phyloP scores from a whole-genome alignment of 2,888 invertebrate species.

The Zygothrica quintamaculata region DNA sequence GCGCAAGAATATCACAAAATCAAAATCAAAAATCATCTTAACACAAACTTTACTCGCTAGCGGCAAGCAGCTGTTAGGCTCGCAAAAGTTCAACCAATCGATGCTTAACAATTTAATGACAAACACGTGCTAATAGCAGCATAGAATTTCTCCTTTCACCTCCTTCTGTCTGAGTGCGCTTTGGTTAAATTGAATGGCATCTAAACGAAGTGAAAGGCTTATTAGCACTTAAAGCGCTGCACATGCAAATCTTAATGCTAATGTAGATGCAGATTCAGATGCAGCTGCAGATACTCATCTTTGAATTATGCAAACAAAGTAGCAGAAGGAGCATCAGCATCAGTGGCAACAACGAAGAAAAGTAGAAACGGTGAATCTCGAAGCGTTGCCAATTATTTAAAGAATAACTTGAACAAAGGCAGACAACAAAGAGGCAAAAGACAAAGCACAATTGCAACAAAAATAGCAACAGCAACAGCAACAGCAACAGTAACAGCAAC shows the following conservation, averaged over 20 bases:
- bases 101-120: constrained; percentile 32
- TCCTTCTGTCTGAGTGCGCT: no score
- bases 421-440: constrained; percentile 50
- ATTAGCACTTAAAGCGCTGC: constrained; percentile 17
- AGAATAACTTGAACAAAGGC: constrained; percentile 28
- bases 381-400: constrained; percentile 51
- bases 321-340: constrained; percentile 9
- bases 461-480: constrained; percentile 19
- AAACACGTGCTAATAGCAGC: constrained; percentile 43
- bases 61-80: constrained; percentile 53
- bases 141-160: constrained; percentile 10
- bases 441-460: constrained; percentile 44
- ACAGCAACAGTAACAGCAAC: constrained; percentile 21
- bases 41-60: constrained; percentile 30
- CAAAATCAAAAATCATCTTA: constrained; percentile 17
- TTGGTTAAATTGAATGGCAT: constrained; percentile 2
- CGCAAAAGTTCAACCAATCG: constrained; percentile 31
- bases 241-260: no score
- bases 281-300: neutral
- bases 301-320: constrained; percentile 49
- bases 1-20: constrained; percentile 23
- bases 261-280: no score
- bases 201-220: constrained; percentile 42
- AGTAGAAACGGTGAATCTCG: constrained; percentile 10
- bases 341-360: constrained; percentile 9